phyloP scores from a whole-genome alignment of 2,113 vertebrate species.

The Psophia crepitans region DNA sequence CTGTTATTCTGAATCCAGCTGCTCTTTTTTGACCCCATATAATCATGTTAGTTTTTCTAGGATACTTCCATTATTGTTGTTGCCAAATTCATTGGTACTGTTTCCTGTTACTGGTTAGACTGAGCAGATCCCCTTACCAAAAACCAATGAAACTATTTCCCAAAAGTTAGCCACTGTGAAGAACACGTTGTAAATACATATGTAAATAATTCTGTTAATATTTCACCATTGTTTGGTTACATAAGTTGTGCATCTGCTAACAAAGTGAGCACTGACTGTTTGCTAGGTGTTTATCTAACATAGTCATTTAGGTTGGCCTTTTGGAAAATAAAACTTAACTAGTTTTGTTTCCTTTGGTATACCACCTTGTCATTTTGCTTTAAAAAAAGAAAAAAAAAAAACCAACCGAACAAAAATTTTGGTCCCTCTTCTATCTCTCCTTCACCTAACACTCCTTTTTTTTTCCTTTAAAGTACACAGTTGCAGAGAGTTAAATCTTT shows the following conservation, averaged over 20 bases:
- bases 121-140: conserved; percentile 49
- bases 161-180: conserved; percentile 48
- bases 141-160: conserved; percentile 37
- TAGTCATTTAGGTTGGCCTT: conserved; percentile 68
- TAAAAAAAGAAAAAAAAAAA: no score
- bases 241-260: conserved; percentile 68
- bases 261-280: conserved; percentile 62
- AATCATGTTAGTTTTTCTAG: conserved; percentile 51
- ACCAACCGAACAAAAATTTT: no score
- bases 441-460: neutral
- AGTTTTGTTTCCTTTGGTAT: conserved; percentile 67
- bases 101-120: conserved; percentile 41
- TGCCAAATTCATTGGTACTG: conserved; percentile 52
- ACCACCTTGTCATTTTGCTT: neutral
- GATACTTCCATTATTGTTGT: conserved; percentile 24
- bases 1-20: conserved; percentile 32
- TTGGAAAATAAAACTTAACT: conserved; percentile 75
- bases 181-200: conserved; percentile 74
- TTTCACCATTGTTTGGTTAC: conserved; percentile 68
- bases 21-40: conserved; percentile 27
- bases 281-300: conserved; percentile 69
- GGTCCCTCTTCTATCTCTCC: neutral
- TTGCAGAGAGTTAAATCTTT: neutral
- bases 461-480: neutral
- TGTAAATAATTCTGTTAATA: conserved; percentile 81